Conservation (phyloP, 1,140 invertebrate species). For the Yoshiicerus persimilis region DNA sequence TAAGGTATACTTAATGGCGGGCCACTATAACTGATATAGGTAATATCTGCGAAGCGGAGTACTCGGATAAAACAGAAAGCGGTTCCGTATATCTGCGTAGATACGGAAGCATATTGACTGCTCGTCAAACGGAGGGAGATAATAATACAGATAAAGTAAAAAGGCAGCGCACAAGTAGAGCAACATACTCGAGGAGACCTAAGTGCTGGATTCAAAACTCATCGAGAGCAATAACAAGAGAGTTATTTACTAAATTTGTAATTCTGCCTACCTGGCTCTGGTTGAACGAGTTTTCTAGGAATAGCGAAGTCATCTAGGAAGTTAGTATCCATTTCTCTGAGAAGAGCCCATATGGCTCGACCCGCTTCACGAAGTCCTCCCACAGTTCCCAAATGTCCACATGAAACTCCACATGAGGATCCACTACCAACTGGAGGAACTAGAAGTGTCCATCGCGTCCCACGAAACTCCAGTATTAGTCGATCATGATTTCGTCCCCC, state of each 20-base stretch:
- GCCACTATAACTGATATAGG: too few relatives aligned
- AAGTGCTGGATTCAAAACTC: too few relatives aligned
- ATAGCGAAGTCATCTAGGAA: conserved; percentile 59
- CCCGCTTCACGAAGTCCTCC: conserved; percentile 59
- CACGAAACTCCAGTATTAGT: conserved; percentile 66
- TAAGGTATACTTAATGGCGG: too few relatives aligned
- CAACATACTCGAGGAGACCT: too few relatives aligned
- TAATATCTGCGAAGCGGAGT: not conserved
- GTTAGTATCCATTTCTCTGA: conserved; percentile 58
- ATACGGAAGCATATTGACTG: not conserved
- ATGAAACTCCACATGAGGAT: conserved; percentile 43
- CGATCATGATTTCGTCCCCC: conserved; percentile 67
- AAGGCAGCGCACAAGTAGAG: not conserved
- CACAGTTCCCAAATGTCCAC: conserved; percentile 51
- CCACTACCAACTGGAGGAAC: conserved; percentile 51
- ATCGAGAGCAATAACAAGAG: not conserved
- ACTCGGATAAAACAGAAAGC: not conserved
- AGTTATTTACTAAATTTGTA: not conserved
- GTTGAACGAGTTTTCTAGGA: conserved; percentile 44
- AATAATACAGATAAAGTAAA: not conserved
- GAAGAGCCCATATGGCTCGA: conserved; percentile 58
- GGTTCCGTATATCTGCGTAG: not conserved
- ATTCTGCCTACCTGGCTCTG: conserved; percentile 36
- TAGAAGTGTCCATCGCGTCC: conserved; percentile 62
- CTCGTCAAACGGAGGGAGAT: not conserved